Percentiles rank a stretch among this genome's conserved stretches.
These are phyloP conservation scores for Calliphora vomitoria DNA, from an alignment of 2,888 invertebrate genomes.

Conservation along the genomic window DNA sequence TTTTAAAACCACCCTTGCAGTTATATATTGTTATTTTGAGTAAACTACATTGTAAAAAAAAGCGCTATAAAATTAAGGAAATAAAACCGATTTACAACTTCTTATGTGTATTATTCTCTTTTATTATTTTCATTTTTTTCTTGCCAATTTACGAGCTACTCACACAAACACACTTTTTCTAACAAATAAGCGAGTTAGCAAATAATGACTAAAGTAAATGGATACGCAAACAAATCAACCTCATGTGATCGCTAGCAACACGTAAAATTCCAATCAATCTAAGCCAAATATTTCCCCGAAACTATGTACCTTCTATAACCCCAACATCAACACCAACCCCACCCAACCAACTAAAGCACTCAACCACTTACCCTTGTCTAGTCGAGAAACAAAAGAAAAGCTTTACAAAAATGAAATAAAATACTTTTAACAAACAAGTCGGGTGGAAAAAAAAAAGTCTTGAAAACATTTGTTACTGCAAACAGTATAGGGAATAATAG, in stretches of 20 bases:
- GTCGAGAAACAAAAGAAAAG: background rate
- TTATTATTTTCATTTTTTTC: background rate
- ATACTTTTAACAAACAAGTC: background rate
- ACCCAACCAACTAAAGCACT: background rate
- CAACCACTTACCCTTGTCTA: background rate
- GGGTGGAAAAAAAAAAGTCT: background rate
- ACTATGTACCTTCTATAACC: background rate
- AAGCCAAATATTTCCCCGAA: conserved; percentile 23
- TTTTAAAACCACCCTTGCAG: background rate
- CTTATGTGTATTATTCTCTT: background rate
- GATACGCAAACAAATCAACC: conserved; percentile 65
- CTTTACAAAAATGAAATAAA: conserved; percentile 15
- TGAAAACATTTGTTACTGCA: conserved; percentile 26
- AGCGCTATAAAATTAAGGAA: conserved; percentile 46
- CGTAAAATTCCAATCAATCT: conserved; percentile 70
- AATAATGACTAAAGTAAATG: conserved; percentile 57
- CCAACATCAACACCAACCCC: background rate
- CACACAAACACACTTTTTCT: background rate
- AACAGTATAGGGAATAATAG: conserved; percentile 2
- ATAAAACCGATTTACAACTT: conserved; percentile 60
- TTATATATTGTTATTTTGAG: background rate
- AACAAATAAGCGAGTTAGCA: background rate
- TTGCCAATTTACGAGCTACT: conserved; percentile 7
- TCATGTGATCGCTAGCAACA: conserved; percentile 60
- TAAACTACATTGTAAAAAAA: conserved; percentile 5